These are phyloP conservation scores for Chromobotia macracanthus DNA, from an alignment of 2,797 vertebrate genomes.

Conservation along the genomic window DNA sequence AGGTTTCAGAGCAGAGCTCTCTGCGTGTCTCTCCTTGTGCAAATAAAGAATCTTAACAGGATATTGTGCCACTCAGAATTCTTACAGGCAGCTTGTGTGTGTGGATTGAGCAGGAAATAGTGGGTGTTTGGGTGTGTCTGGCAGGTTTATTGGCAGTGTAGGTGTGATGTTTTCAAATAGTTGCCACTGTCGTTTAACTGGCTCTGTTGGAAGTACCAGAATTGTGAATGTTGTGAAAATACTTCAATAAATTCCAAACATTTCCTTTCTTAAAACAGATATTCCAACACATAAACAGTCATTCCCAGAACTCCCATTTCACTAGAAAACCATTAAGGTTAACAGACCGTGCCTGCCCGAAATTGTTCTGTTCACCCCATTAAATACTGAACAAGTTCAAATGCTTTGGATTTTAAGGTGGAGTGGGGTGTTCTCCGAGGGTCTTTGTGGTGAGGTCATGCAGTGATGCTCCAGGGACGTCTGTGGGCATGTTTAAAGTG, in stretches of 20 bases:
- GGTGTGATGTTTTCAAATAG: constrained; percentile 15
- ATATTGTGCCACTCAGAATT: constrained; percentile 30
- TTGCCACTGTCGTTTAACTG: neutral
- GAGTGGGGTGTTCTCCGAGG: neutral
- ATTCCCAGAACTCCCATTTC: neutral
- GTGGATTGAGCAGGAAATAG: constrained; percentile 15
- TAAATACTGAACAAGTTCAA: neutral
- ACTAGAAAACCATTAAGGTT: neutral
- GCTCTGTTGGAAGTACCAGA: constrained; percentile 20
- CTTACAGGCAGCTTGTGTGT: constrained; percentile 14
- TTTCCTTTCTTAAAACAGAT: neutral
- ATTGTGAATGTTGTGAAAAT: constrained; percentile 8
- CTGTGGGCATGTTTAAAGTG: constrained; percentile 1
- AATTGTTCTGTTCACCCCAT: neutral
- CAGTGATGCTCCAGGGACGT: neutral
- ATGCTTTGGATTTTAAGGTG: constrained; percentile 14
- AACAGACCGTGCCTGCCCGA: neutral
- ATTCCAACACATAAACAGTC: neutral
- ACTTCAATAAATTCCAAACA: constrained; percentile 4
- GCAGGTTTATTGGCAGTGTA: constrained; percentile 6
- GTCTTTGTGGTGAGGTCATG: constrained; percentile 14
- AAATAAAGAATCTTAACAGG: neutral
- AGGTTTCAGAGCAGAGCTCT: neutral
- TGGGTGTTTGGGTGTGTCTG: constrained; percentile 34
- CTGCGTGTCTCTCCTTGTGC: neutral